Evolutionary conservation across 2,888 invertebrate genomes (phyloP).

Genomic region (Leptopilina myrica): DNA sequence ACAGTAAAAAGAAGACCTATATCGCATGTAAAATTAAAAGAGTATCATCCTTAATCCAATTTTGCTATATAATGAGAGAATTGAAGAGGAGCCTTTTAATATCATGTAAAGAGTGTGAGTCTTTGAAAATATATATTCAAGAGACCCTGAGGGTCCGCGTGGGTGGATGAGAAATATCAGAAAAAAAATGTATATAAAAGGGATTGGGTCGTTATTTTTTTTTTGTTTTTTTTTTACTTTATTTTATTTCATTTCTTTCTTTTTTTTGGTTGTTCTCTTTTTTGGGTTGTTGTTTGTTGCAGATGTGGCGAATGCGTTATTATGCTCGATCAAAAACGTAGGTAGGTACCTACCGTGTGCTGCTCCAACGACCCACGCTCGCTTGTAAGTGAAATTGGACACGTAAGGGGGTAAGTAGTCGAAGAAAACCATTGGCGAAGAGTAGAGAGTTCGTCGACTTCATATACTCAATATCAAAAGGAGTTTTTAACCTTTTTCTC

Average conservation of each 20-base stretch:
- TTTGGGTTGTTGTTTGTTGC: conserved; percentile 39
- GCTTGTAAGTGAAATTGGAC: conserved; percentile 54
- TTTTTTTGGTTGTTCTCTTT: neutral
- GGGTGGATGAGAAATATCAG: conserved; percentile 53
- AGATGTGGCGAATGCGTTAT: conserved; percentile 56
- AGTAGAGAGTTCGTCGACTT: conserved; percentile 47
- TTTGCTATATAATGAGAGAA: conserved; percentile 23
- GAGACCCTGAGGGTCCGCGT: conserved; percentile 44
- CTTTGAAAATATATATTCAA: neutral
- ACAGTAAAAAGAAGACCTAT: too few species aligned
- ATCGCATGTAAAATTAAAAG: too few species aligned
- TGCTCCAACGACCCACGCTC: conserved; percentile 48
- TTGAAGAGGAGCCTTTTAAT: conserved; percentile 11
- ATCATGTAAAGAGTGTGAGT: conserved; percentile 2
- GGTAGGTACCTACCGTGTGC: conserved; percentile 40
- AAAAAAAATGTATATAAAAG: conserved; percentile 49
- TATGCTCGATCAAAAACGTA: conserved; percentile 49
- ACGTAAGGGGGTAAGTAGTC: conserved; percentile 43
- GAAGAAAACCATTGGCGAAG: conserved; percentile 4
- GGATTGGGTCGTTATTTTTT: conserved; percentile 20
- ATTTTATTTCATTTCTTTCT: too few species aligned
- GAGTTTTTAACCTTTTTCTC: conserved; percentile 37
- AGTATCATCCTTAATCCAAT: neutral
- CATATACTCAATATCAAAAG: conserved; percentile 15
- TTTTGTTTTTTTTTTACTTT: neutral